Conservation (phyloP, 1,140 invertebrate genomes). For the Ctenoplectra terminalis region DNA sequence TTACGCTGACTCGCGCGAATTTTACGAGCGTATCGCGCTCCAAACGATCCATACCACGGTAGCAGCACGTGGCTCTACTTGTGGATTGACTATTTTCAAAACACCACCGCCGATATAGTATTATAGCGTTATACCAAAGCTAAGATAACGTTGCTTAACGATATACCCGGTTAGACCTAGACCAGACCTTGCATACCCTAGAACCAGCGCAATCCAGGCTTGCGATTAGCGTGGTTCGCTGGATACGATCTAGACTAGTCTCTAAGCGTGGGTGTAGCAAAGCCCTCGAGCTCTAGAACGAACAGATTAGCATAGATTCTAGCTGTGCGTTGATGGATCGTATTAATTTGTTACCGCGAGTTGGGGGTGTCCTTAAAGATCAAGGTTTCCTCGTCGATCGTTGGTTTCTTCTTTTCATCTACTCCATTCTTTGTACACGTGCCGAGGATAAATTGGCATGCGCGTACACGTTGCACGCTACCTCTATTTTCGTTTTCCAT, state of each 20-base stretch:
- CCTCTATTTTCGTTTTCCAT: neutral
- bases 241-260: neutral
- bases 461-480: too few relatives aligned
- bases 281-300: neutral
- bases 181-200: too few relatives aligned
- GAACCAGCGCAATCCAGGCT: neutral
- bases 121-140: neutral
- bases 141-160: neutral
- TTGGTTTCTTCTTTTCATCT: neutral
- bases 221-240: neutral
- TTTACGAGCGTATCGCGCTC: slow-evolving; percentile 26
- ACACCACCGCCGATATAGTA: neutral
- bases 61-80: slow-evolving; percentile 9
- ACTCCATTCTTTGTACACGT: neutral
- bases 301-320: neutral
- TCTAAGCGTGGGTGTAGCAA: neutral
- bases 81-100: slow-evolving; percentile 5
- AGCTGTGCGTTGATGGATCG: neutral
- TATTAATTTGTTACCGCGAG: neutral
- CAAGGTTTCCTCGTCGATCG: neutral
- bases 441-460: too few relatives aligned
- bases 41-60: neutral
- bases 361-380: neutral
- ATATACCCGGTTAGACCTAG: neutral
- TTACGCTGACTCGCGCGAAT: neutral